Evolutionary conservation across 2,888 invertebrate genomes (phyloP).

Genomic region (Agonopterix arenella): DNA sequence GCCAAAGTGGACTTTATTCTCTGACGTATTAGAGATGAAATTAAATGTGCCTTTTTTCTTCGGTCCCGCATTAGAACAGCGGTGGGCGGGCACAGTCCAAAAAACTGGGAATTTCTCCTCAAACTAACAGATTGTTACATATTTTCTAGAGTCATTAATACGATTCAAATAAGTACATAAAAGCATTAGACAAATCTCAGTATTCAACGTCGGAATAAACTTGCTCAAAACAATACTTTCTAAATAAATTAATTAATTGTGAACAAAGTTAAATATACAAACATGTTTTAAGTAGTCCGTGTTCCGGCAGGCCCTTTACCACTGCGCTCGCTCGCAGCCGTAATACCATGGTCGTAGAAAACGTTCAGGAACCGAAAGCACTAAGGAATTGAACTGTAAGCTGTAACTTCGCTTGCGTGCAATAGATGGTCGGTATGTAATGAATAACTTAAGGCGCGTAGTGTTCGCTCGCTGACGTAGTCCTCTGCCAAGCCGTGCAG

Average conservation of each 20-base stretch:
- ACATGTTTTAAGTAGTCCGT: too few species aligned
- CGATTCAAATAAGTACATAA: constrained; percentile 2
- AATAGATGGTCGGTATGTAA: constrained; percentile 52
- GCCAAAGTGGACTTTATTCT: too few species aligned
- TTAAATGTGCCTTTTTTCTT: neutral
- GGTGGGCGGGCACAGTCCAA: constrained; percentile 10
- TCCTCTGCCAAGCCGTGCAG: constrained; percentile 16
- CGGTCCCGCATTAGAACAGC: constrained; percentile 13
- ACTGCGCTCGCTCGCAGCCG: neutral
- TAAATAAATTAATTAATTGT: too few species aligned
- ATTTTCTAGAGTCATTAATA: too few species aligned
- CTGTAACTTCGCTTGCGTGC: constrained; percentile 59
- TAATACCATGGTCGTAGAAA: neutral
- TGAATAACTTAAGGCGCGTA: constrained; percentile 41
- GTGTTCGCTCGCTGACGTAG: constrained; percentile 34
- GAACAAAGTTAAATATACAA: too few species aligned
- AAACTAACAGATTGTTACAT: too few species aligned
- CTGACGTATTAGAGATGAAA: constrained; percentile 5
- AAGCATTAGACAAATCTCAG: neutral
- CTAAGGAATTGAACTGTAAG: constrained; percentile 69
- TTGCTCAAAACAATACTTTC: too few species aligned
- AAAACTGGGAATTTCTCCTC: too few species aligned
- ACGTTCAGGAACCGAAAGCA: constrained; percentile 47
- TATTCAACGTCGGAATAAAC: too few species aligned
- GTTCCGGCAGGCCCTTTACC: neutral